Base-by-base conservation (phyloP, 2,797 vertebrate genomes). In the Enteromius unitaeniatus region DNA sequence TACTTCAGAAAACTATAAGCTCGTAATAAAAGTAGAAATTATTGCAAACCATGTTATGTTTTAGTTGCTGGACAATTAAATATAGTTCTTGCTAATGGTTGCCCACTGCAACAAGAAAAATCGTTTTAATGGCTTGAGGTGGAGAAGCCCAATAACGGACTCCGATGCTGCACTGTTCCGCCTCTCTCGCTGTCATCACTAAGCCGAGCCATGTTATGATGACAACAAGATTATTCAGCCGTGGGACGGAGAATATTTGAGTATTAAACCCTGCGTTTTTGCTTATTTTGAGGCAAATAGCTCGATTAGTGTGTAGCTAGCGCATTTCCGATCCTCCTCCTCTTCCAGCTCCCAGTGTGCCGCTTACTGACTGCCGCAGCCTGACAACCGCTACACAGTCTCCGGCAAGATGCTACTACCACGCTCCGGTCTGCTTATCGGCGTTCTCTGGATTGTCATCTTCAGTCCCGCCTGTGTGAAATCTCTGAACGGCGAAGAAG, bases 401-500 rank as follows among this genome's bases (percentile, higher is more conserved):
- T 88, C 89, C 90, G 88, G 85, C 87, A 89, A 88, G 86, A 94
- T 93, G 95, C 91, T 78, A 72, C 62, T 87, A 88, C 90, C 88
- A 87, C 90, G 58, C 82, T 78, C 85, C 87, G 69, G 37, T 55
- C 26, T 74, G 62, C 86, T 85, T 53, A 64, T 87, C 77, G 84
- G 84, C 70, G 87, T 94, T 47, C 53, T 88, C 10, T 90, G 90
- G 85, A 9, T 92, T 55, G 87, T 94, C 80, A 84, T 84, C 3
- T 0, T 84, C 69, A 78, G 80, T 4, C 45, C 87, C 45, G 84
- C 76, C 0, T 0, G 8, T 1, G 90, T 91, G 72, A 89, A 67
- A 0, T 84, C 91, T 87, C 86, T 89, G 64, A 85, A 90, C 86
- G 93, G 93, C 85, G 96, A 96, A 88, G 95, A 93, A 81, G 97